Evolutionary conservation across 2,888 invertebrate genomes (phyloP), one percentile per base, ranked within the genome.

Genomic region (Horisme vitalbata): DNA sequence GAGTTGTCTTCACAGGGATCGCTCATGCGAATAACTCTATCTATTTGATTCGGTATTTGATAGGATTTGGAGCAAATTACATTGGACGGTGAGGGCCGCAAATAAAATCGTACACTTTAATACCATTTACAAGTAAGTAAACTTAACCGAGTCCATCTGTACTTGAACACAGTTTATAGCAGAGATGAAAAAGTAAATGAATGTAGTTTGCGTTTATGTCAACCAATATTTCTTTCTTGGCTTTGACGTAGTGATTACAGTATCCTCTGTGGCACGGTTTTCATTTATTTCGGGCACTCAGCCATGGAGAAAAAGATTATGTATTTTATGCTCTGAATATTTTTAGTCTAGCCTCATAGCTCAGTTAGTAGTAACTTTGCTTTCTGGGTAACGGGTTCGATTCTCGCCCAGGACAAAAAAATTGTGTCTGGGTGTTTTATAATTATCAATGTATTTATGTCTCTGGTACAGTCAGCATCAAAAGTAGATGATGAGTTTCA

Each of bases 21-120:
- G 57, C 41, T 58, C 61, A 61, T 45, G 57, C 52, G 61, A 33
- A 49, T 58, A 57, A 63, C 51, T 55, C 5, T 57, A 44, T 55
- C 5, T 57, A 44, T 55, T 60, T 52, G 62, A 62, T 63, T 63
- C 49, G 50, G 51, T 57, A 63, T 62, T 59, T 46, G 56, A 56
- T 36, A 45, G 51, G 57, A 52, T 45, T 55, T 48, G 37, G 44
- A 46, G 23, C 27, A 35, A 44, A 44, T 52, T 31, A 44, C 37
- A 12, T 45, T 26, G 44, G 39, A 51, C 49, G 36, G 30, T 21
- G 31, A 39, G 23, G 23, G 37, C 20, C 14, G 28, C 20, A 45
- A 26, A 37, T 37, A 24, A 41, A 46, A 41, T 27, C 38, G 27
- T 32, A 30, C 46, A 44, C 3, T 27, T 31, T 9, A 24, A 23